These are phyloP conservation scores for Danio albolineatus DNA, from an alignment of 2,797 vertebrate genomes.

Conservation along the genomic window DNA sequence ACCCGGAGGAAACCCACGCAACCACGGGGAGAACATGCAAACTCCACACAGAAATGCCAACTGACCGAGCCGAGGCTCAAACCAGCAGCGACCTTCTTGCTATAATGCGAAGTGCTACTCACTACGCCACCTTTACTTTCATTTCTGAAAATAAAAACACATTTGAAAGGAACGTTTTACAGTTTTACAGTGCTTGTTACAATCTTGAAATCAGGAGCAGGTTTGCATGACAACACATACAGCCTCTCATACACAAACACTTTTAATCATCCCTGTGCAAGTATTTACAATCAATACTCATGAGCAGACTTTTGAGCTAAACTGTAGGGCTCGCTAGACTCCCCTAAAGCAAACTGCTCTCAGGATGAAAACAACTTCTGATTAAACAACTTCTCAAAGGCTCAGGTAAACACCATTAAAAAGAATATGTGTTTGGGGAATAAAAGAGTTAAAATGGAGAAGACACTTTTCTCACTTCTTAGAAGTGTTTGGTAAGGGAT, in stretches of 20 bases:
- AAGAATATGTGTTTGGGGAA: not conserved
- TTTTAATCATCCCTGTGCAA: not conserved
- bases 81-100: too few species aligned
- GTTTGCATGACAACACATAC: not conserved
- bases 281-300: not conserved
- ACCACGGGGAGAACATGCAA: too few species aligned
- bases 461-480: conserved; percentile 13
- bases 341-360: not conserved
- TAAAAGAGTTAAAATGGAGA: conserved; percentile 7
- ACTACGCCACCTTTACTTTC: not conserved
- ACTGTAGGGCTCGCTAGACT: not conserved
- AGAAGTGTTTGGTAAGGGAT: not conserved
- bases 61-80: too few species aligned
- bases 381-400: not conserved
- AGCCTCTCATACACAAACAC: not conserved
- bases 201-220: not conserved
- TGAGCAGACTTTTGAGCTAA: not conserved
- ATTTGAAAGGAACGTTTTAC: not conserved
- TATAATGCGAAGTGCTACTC: too few species aligned
- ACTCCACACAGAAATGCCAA: too few species aligned
- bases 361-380: not conserved
- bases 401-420: conserved; percentile 1
- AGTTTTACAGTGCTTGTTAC: not conserved
- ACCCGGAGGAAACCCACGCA: too few species aligned
- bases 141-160: not conserved